Conservation (phyloP, 2,888 invertebrate genomes). For the Xanthostigma xanthostigma region DNA sequence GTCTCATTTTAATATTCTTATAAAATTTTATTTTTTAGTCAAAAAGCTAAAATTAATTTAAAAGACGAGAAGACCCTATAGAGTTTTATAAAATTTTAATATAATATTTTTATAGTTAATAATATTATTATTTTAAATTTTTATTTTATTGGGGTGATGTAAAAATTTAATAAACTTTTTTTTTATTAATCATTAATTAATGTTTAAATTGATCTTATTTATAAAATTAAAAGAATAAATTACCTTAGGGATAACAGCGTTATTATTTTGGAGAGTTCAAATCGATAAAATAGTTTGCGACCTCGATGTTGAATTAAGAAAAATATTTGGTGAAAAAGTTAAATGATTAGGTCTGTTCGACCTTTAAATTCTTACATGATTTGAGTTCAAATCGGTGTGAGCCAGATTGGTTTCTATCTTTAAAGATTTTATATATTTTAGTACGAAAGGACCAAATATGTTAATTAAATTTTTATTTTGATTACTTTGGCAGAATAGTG, state of each 20-base stretch:
- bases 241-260: slow-evolving; percentile 50
- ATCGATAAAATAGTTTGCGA: slow-evolving; percentile 64
- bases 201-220: slow-evolving; percentile 23
- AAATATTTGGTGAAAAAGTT: no score
- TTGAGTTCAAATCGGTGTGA: no score
- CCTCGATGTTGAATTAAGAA: slow-evolving; percentile 58
- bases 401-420: no score
- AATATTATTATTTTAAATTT: slow-evolving; percentile 20
- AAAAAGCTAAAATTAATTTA: slow-evolving; percentile 50
- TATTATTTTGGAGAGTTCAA: slow-evolving; percentile 58
- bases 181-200: slow-evolving; percentile 26
- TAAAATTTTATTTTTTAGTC: slow-evolving; percentile 41
- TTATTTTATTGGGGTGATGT: slow-evolving; percentile 50
- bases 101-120: slow-evolving; percentile 22
- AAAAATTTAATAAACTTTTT: slow-evolving; percentile 44
- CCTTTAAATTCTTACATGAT: no score
- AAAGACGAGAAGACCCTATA: slow-evolving; percentile 70
- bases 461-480: not conserved
- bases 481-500: slow-evolving; percentile 54
- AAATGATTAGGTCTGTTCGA: no score
- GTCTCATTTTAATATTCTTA: slow-evolving; percentile 35
- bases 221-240: slow-evolving; percentile 38
- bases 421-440: no score
- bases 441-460: no score
- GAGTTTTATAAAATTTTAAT: slow-evolving; percentile 42